Evolutionary conservation across 2,113 vertebrate genomes (phyloP).

Genomic region (Formicarius rufipectus): DNA sequence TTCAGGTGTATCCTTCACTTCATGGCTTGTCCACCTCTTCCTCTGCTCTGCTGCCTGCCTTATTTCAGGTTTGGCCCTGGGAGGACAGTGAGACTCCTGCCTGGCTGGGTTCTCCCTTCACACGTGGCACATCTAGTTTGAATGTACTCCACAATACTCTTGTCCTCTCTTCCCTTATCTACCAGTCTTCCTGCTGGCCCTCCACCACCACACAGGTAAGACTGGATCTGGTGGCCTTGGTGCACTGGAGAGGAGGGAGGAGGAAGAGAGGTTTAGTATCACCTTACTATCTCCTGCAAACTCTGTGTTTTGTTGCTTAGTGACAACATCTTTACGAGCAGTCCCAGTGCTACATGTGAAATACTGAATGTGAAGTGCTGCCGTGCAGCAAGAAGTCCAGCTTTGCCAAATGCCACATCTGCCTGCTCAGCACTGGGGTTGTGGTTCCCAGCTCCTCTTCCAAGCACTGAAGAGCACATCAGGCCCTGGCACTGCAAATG

Average conservation of each 20-base stretch:
- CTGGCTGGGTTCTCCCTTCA: not conserved
- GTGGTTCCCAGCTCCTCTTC: not conserved
- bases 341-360: not conserved
- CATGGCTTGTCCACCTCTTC: not conserved
- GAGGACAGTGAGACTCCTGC: not conserved
- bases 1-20: not conserved
- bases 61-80: not conserved
- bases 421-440: not conserved
- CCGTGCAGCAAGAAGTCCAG: not conserved
- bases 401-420: not conserved
- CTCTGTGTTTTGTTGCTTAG: conserved; percentile 23
- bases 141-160: not conserved
- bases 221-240: not conserved
- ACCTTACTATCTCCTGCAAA: not conserved
- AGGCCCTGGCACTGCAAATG: not conserved
- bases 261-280: not conserved
- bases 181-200: not conserved
- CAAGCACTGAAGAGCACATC: not conserved
- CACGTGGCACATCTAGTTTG: not conserved
- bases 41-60: not conserved
- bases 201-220: not conserved
- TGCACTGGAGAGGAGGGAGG: not conserved
- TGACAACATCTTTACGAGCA: not conserved
- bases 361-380: not conserved
- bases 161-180: not conserved